Base-by-base conservation (phyloP, 2,113 vertebrate genomes). In the Istiophorus platypterus region DNA sequence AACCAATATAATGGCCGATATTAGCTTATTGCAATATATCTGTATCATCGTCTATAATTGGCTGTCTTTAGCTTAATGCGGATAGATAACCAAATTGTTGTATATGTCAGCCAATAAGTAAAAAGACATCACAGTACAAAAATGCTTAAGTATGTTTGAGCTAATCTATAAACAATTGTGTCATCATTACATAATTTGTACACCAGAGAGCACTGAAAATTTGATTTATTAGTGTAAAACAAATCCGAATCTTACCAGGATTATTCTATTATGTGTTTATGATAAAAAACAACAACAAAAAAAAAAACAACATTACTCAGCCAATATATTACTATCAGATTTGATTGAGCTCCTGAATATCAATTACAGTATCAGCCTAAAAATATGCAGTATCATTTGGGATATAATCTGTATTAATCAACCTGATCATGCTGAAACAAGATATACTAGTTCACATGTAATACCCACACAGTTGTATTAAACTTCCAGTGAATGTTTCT, bases 401-500 rank as follows among this genome's bases (percentile, higher is more conserved):
- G 17, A 49, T 62, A 14, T 24, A 31, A 29, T 14, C 10, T 54
- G 26, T 49, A 15, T 66, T 58, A 39, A 49, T 24, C 18, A 77
- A 31, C 13, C 8, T 26, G 5, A 70, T 47, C 27, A 8, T 1
- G 0, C 24, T 41, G 45, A 41, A 34, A 45, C 14, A 13, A 31
- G 31, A 26, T 42, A 7, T 7, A 29, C 51, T 51, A 61, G 57
- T 76, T 80, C 20, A 57, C 10, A 22, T 39, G n/a, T 27, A 61
- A 47, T 13, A 65, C 24, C 8, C 20, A 41, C 20, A 62, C n/a
- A 29, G 61, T 72, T 69, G 9, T 9, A 42, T 34, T 65, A 17
- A 34, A 58, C 29, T 81, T 72, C 61, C 63, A 52, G 27, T 27
- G 4, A n/a, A 4, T n/a, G 11, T 70, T 39, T 72, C 34, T 29